Evolutionary conservation across 2,888 invertebrate species (phyloP).

Genomic region (Ophion slaviceki): DNA sequence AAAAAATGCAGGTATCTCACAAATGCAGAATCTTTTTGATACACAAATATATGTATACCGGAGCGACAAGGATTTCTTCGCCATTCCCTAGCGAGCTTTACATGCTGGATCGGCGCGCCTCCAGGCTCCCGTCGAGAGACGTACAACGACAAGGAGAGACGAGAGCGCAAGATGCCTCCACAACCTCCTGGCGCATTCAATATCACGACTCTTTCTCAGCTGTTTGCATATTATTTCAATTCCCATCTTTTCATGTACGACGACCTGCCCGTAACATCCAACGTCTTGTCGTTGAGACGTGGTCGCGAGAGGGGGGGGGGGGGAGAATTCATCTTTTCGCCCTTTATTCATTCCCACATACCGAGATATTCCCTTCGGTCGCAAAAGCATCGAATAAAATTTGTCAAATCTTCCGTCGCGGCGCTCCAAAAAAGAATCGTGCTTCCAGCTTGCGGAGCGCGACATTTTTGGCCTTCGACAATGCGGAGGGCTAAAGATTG

Average conservation of each 20-base stretch:
- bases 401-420: too few species aligned
- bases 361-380: too few species aligned
- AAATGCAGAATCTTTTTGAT: constrained; percentile 27
- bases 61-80: constrained; percentile 21
- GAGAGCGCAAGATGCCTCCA: constrained; percentile 7
- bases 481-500: too few species aligned
- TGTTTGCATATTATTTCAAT: constrained; percentile 65
- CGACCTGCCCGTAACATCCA: constrained; percentile 3
- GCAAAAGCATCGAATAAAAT: too few species aligned
- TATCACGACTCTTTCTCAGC: constrained; percentile 57
- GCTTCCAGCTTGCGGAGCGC: too few species aligned
- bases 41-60: not conserved
- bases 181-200: constrained; percentile 32
- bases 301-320: not conserved
- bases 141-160: constrained; percentile 24
- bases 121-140: constrained; percentile 20
- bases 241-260: constrained; percentile 25
- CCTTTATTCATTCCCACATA: too few species aligned
- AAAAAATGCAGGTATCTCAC: constrained; percentile 26
- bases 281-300: constrained; percentile 7
- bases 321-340: too few species aligned
- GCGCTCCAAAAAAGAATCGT: too few species aligned
- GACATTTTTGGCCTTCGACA: too few species aligned
- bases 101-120: constrained; percentile 26
- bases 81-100: constrained; percentile 44